Evolutionary conservation across 1,140 invertebrate genomes (phyloP).

Genomic region (Drosophila cardini): DNA sequence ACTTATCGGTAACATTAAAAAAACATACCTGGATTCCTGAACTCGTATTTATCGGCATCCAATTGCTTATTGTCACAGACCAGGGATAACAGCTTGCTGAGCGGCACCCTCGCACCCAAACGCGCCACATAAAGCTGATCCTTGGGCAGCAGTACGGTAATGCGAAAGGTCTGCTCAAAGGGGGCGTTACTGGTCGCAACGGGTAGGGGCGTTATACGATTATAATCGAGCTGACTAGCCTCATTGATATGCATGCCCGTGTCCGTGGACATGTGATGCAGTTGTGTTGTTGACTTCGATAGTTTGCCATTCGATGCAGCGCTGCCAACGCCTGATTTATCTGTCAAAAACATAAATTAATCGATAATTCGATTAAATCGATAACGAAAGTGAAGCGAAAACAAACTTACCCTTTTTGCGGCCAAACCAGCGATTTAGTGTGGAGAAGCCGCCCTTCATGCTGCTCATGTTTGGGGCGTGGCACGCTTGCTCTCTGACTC

Average conservation of each 20-base stretch:
- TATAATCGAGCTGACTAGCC: conserved; percentile 84
- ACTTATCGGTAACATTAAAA: not conserved
- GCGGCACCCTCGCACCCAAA: conserved; percentile 87
- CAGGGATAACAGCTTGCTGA: conserved; percentile 89
- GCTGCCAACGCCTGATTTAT: conserved; percentile 57
- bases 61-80: conserved; percentile 93
- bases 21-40: conserved; percentile 90
- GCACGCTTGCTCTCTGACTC: too few relatives aligned
- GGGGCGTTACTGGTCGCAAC: conserved; percentile 82
- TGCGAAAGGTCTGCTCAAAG: conserved; percentile 84
- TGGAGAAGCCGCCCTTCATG: conserved; percentile 84
- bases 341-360: conserved; percentile 17
- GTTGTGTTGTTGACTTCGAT: conserved; percentile 82
- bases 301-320: conserved; percentile 72
- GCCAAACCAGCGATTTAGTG: conserved; percentile 84
- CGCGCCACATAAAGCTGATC: conserved; percentile 89
- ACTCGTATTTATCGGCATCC: conserved; percentile 90
- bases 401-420: conserved; percentile 76
- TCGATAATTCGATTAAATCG: conserved; percentile 13
- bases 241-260: conserved; percentile 75
- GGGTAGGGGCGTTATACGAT: conserved; percentile 82
- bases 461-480: conserved; percentile 76
- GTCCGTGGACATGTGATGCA: conserved; percentile 72
- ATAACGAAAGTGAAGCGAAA: not conserved
- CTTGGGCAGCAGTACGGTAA: conserved; percentile 91